These are phyloP conservation scores for Mesitornis unicolor DNA, from an alignment of 2,113 vertebrate species.

Conservation along the genomic window DNA sequence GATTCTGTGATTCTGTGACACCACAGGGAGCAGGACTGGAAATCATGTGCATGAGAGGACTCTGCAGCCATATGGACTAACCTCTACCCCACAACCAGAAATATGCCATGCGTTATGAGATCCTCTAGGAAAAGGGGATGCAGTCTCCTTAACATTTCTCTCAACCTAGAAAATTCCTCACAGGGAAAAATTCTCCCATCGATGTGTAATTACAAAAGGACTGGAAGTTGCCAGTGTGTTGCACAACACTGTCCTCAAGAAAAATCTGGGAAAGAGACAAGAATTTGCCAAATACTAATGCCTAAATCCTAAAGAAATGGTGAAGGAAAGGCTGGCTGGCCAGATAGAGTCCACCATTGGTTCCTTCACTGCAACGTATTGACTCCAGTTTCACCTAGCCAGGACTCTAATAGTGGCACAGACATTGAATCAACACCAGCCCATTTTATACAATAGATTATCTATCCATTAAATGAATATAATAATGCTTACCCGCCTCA, in stretches of 20 bases:
- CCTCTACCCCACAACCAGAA: not conserved
- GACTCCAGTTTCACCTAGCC: not conserved
- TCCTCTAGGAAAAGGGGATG: not conserved
- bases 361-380: not conserved
- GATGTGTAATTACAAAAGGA: not conserved
- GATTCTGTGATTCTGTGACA: no score
- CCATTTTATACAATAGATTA: not conserved
- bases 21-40: not conserved
- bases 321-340: not conserved
- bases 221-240: not conserved
- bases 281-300: not conserved
- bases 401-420: not conserved
- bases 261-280: not conserved
- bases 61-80: not conserved
- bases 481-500: not conserved
- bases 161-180: not conserved
- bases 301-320: not conserved
- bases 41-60: not conserved
- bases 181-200: not conserved
- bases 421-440: not conserved
- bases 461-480: not conserved
- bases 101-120: not conserved
- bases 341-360: not conserved
- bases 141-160: not conserved
- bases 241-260: not conserved